phyloP scores from a whole-genome alignment of 2,797 vertebrate genomes.

The Sardinella longiceps region DNA sequence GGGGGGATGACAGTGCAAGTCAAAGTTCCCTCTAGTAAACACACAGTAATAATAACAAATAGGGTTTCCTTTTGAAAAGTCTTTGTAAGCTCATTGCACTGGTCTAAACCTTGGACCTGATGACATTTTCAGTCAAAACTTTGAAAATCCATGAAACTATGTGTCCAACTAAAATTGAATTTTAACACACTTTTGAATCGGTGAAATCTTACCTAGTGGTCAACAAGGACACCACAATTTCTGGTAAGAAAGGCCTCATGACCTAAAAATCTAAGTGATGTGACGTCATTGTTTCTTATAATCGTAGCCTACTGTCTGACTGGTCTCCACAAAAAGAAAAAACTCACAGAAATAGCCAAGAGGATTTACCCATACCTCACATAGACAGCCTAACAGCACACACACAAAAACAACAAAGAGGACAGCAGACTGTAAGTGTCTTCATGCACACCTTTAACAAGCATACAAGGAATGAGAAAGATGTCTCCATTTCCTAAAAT shows the following conservation, averaged over 20 bases:
- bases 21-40: slow-evolving; percentile 23
- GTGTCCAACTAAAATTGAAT: neutral
- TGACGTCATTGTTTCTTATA: neutral
- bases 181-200: neutral
- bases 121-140: neutral
- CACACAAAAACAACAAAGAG: neutral
- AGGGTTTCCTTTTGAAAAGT: neutral
- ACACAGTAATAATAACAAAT: neutral
- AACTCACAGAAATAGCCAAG: neutral
- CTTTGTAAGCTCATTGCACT: neutral
- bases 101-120: neutral
- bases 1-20: slow-evolving; percentile 29
- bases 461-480: neutral
- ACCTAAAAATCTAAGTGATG: neutral
- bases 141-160: neutral
- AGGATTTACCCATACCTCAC: neutral
- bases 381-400: neutral
- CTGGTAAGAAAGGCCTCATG: neutral
- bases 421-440: neutral
- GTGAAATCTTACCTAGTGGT: neutral
- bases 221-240: neutral
- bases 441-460: neutral
- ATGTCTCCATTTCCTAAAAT: neutral
- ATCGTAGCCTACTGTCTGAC: neutral
- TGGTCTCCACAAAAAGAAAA: neutral